phyloP scores from a whole-genome alignment of 2,888 invertebrate species.

The Pemphredon lugubris region DNA sequence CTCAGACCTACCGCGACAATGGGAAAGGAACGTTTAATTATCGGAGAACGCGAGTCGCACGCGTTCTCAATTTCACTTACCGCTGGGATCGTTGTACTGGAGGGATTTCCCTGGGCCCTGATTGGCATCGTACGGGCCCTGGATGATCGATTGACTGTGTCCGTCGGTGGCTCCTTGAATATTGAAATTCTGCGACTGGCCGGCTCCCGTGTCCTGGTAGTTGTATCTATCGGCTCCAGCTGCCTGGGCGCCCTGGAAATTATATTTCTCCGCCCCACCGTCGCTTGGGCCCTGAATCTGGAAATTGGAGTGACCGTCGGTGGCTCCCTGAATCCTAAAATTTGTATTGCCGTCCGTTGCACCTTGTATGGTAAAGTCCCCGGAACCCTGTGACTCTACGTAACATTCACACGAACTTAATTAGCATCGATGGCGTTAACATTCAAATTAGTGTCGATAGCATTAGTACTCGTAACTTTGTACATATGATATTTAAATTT shows the following conservation, averaged over 20 bases:
- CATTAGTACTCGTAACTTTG: too few species aligned
- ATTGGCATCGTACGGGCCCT: slow-evolving; percentile 66
- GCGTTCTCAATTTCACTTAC: too few species aligned
- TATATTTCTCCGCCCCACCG: slow-evolving; percentile 59
- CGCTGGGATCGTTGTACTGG: slow-evolving; percentile 75
- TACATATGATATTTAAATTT: too few species aligned
- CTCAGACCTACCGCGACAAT: slow-evolving; percentile 73
- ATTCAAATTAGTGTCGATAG: too few species aligned
- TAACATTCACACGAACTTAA: too few species aligned
- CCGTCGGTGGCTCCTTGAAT: slow-evolving; percentile 65
- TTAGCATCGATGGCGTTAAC: too few species aligned
- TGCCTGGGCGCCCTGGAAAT: slow-evolving; percentile 39
- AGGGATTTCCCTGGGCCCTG: slow-evolving; percentile 65
- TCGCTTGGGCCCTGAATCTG: slow-evolving; percentile 75
- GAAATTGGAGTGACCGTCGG: slow-evolving; percentile 74
- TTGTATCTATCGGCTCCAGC: background rate
- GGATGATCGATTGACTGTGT: slow-evolving; percentile 61
- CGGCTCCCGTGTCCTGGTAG: too few species aligned
- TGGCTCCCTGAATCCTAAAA: slow-evolving; percentile 75
- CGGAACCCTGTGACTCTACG: slow-evolving; percentile 66
- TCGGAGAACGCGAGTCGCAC: too few species aligned
- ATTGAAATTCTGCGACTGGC: slow-evolving; percentile 40
- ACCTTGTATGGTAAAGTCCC: slow-evolving; percentile 71
- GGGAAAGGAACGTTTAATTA: too few species aligned
- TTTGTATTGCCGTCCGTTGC: slow-evolving; percentile 71